phyloP scores from a whole-genome alignment of 2,797 vertebrate genomes.

The Pelodytes ibericus region DNA sequence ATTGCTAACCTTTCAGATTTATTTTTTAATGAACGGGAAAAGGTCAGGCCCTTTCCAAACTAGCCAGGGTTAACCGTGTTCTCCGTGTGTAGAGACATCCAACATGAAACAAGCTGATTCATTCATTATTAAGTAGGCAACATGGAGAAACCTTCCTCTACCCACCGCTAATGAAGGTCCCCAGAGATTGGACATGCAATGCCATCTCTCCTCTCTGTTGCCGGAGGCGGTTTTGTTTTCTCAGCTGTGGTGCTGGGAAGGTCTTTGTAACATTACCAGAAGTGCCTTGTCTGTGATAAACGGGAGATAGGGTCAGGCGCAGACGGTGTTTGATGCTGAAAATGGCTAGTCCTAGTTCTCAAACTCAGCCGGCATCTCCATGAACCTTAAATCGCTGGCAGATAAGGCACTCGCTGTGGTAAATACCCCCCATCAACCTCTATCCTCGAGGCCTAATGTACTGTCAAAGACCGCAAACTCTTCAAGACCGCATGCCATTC shows the following conservation, averaged over 20 bases:
- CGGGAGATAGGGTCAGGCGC: background rate
- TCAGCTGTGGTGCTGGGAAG: background rate
- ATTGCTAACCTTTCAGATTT: conserved; percentile 1
- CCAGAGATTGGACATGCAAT: conserved; percentile 2
- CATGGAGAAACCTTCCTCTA: conserved; percentile 25
- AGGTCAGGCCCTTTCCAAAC: conserved; percentile 1
- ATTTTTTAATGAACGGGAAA: background rate
- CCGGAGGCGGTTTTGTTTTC: conserved; percentile 11
- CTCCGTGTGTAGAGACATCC: conserved; percentile 1
- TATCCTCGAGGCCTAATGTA: too few relatives aligned
- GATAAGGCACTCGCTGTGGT: too few relatives aligned
- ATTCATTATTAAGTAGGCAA: conserved; percentile 35
- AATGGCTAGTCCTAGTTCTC: too few relatives aligned
- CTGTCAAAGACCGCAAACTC: too few relatives aligned
- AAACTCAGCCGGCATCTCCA: too few relatives aligned
- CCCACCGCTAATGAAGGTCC: conserved; percentile 35
- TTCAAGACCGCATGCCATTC: too few relatives aligned
- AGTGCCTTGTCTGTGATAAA: background rate
- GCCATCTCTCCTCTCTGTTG: conserved; percentile 1
- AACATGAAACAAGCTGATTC: conserved; percentile 24
- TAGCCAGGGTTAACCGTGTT: conserved; percentile 17
- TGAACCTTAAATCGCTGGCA: too few relatives aligned
- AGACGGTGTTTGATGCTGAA: background rate
- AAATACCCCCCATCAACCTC: too few relatives aligned
- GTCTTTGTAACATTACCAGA: background rate